A percentile compares a stretch with the other conserved stretches of the same genome.
Evolutionary conservation across 2,888 invertebrate species (phyloP).

Genomic region (Carpatolechia fugitivella): DNA sequence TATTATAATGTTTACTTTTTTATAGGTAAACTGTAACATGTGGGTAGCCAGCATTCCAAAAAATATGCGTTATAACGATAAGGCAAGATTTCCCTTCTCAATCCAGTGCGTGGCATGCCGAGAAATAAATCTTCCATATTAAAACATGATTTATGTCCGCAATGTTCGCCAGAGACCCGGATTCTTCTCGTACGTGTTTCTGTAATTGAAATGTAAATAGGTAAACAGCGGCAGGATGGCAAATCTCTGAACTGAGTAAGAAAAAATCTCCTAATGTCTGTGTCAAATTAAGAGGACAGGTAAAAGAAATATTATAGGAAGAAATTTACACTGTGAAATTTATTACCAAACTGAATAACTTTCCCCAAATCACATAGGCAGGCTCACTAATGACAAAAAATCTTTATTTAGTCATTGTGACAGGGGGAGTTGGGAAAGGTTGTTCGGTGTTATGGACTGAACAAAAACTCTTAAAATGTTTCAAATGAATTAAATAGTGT

Average conservation of each 20-base stretch:
- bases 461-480: too few relatives aligned
- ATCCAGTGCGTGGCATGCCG: constrained; percentile 2
- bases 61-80: neutral
- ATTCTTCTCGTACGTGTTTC: constrained; percentile 7
- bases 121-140: constrained; percentile 40
- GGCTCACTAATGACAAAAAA: too few relatives aligned
- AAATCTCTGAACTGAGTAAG: neutral
- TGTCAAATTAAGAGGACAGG: neutral
- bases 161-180: constrained; percentile 19
- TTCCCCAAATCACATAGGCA: too few relatives aligned
- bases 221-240: neutral
- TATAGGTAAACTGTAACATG: too few relatives aligned
- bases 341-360: too few relatives aligned
- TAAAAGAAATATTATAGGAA: too few relatives aligned
- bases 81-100: neutral
- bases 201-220: constrained; percentile 18
- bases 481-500: too few relatives aligned
- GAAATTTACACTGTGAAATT: neutral
- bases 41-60: too few relatives aligned
- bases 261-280: neutral
- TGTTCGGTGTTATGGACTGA: too few relatives aligned
- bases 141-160: constrained; percentile 41
- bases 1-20: too few relatives aligned
- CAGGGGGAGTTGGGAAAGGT: too few relatives aligned
- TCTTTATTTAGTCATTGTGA: too few relatives aligned